A percentile compares a stretch with the other conserved stretches of the same genome.
Evolutionary conservation across 2,113 vertebrate genomes (phyloP).

Genomic region (Meriones unguiculatus): DNA sequence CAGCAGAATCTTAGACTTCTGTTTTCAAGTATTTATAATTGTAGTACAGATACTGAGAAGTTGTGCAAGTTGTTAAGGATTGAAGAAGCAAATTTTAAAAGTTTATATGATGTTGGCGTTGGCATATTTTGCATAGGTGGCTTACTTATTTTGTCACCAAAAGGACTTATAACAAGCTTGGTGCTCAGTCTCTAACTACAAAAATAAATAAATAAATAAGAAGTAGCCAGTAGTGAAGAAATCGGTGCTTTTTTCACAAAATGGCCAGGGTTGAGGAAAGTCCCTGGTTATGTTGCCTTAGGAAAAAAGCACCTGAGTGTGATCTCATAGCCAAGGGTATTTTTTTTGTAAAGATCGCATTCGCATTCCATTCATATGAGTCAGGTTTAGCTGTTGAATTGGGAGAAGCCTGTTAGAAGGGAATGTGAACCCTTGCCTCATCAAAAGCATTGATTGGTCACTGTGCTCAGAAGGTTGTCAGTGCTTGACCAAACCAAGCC

Average conservation of each 20-base stretch:
- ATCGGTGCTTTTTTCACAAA: slow-evolving; percentile 50
- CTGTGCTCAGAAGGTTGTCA: not conserved
- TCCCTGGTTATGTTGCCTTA: slow-evolving; percentile 7
- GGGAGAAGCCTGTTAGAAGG: not conserved
- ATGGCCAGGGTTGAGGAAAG: slow-evolving; percentile 36
- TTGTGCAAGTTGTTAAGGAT: not conserved
- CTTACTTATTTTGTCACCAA: not conserved
- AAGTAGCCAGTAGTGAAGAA: slow-evolving; percentile 29
- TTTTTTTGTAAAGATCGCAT: slow-evolving; percentile 46
- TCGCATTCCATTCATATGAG: not conserved
- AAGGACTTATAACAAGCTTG: not conserved
- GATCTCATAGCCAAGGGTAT: slow-evolving; percentile 54
- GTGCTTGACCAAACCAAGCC: not conserved
- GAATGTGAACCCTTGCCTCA: not conserved
- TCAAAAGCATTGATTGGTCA: not conserved
- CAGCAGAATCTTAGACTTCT: not conserved
- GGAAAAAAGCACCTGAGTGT: slow-evolving; percentile 57
- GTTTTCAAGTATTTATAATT: not conserved
- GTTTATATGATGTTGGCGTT: not conserved
- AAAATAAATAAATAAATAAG: not conserved
- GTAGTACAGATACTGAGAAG: not conserved
- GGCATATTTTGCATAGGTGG: not conserved
- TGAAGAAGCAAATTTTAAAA: not conserved
- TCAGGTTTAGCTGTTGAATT: not conserved
- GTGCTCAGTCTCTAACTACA: not conserved